These are phyloP conservation scores for Natrix natrix DNA, from an alignment of 2,797 vertebrate species.

Conservation along the genomic window DNA sequence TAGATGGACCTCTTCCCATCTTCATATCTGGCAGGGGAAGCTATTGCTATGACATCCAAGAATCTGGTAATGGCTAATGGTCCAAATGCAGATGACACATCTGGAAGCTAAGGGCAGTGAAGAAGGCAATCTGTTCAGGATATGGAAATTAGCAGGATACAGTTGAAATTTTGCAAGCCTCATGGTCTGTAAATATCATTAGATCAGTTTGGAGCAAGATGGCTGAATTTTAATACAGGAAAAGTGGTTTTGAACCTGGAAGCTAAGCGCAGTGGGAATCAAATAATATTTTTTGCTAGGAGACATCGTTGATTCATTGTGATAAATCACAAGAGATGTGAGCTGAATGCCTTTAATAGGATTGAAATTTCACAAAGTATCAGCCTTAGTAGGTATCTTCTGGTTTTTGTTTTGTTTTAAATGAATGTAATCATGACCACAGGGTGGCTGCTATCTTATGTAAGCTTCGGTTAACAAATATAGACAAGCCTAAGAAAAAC, in stretches of 20 bases:
- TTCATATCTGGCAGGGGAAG: not conserved
- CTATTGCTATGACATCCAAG: not conserved
- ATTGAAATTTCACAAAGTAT: conserved; percentile 2
- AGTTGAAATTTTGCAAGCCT: not conserved
- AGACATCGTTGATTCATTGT: not conserved
- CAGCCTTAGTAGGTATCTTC: not conserved
- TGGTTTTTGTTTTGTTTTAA: conserved; percentile 8
- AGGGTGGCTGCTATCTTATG: not conserved
- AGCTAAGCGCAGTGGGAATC: not conserved
- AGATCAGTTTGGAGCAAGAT: not conserved
- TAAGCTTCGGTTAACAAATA: not conserved
- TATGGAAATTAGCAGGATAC: not conserved
- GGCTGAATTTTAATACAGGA: not conserved
- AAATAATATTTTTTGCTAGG: not conserved
- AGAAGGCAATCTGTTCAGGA: not conserved
- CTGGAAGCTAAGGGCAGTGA: not conserved
- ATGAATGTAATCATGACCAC: not conserved
- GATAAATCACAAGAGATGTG: not conserved
- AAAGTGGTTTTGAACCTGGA: not conserved
- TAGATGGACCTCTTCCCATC: not conserved
- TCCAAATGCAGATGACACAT: not conserved
- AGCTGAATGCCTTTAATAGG: not conserved
- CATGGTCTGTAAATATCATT: not conserved
- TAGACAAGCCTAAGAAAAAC: not conserved
- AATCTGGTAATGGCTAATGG: not conserved